Evolutionary conservation across 2,113 vertebrate species (phyloP).

Genomic region (Phaethon lepturus): DNA sequence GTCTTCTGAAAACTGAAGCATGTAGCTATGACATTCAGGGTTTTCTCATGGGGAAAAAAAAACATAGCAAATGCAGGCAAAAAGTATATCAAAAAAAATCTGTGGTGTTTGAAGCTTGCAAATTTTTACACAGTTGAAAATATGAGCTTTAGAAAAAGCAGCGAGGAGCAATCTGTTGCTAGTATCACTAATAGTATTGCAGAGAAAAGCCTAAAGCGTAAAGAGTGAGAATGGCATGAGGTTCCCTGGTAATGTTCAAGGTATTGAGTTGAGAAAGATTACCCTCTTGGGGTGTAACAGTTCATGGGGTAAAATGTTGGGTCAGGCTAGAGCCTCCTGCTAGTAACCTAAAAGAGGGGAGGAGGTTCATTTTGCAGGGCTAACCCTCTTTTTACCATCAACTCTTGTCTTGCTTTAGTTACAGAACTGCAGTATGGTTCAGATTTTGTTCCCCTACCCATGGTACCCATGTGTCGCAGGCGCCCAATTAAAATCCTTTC

Average conservation of each 20-base stretch:
- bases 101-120: neutral
- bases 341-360: neutral
- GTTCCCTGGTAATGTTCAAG: neutral
- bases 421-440: neutral
- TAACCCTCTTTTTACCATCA: neutral
- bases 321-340: neutral
- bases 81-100: neutral
- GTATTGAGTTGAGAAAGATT: rapidly evolving
- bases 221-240: neutral
- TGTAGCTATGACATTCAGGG: neutral
- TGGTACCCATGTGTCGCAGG: neutral
- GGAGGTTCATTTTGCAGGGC: neutral
- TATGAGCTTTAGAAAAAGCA: neutral
- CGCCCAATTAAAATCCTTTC: neutral
- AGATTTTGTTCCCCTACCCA: rapidly evolving
- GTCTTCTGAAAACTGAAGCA: neutral
- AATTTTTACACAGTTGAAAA: neutral
- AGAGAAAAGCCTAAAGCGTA: neutral
- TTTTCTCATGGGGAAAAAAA: neutral
- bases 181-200: neutral
- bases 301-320: neutral
- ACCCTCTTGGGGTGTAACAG: neutral
- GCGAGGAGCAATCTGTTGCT: neutral
- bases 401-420: neutral
- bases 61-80: neutral